Evolutionary conservation across 2,888 invertebrate species (phyloP).

Genomic region (Heterodera filipjevi): DNA sequence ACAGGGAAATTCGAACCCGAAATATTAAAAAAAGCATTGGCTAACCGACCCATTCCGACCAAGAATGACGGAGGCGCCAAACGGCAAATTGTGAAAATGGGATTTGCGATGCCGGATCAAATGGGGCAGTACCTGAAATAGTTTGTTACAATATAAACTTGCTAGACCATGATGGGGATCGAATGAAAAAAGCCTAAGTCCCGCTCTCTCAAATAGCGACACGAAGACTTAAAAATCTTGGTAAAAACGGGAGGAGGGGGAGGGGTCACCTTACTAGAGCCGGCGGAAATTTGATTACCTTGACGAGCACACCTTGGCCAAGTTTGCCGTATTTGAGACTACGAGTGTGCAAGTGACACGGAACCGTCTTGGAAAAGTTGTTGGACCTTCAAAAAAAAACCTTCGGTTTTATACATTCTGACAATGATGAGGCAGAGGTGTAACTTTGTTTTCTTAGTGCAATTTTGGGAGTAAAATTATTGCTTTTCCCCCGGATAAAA

Average conservation of each 20-base stretch:
- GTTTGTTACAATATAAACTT: too few relatives aligned
- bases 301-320: constrained; percentile 62
- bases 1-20: background rate
- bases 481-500: too few relatives aligned
- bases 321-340: constrained; percentile 96
- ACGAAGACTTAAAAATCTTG: background rate
- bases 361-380: constrained; percentile 88
- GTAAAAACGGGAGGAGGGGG: too few relatives aligned
- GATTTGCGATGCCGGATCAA: constrained; percentile 89
- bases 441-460: too few relatives aligned
- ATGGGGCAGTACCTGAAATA: constrained; percentile 78
- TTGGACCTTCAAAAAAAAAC: constrained; percentile 75
- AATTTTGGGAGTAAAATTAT: too few relatives aligned
- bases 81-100: constrained; percentile 89
- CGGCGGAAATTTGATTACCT: constrained; percentile 9
- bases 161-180: too few relatives aligned
- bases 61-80: constrained; percentile 87
- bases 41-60: constrained; percentile 85
- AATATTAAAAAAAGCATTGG: background rate
- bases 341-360: constrained; percentile 87
- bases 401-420: too few relatives aligned
- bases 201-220: too few relatives aligned
- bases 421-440: too few relatives aligned
- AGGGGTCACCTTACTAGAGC: too few relatives aligned
- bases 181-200: too few relatives aligned